Conservation (phyloP, 2,797 vertebrate species). For the Tenualosa ilisha region DNA sequence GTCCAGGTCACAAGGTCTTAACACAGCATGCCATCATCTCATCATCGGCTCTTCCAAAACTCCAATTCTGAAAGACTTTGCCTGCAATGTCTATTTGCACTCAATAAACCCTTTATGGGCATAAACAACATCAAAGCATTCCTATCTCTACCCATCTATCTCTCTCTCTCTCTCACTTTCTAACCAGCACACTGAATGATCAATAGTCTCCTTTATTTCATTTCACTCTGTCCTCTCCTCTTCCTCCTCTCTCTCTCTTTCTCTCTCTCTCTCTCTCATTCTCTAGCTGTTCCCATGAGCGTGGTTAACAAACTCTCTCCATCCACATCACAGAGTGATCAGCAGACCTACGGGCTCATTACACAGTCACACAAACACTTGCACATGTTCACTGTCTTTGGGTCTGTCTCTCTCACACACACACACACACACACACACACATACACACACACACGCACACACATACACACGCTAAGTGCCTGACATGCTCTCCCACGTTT, state of each 20-base stretch:
- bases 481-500: slow-evolving; percentile 19
- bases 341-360: slow-evolving; percentile 58
- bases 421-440: slow-evolving; percentile 6
- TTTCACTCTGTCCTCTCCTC: slow-evolving; percentile 48
- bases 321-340: slow-evolving; percentile 61
- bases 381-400: not conserved
- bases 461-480: slow-evolving; percentile 7
- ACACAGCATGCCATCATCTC: not conserved
- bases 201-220: slow-evolving; percentile 67
- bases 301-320: not conserved
- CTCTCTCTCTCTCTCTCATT: not conserved
- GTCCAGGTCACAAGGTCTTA: not conserved
- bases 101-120: not conserved
- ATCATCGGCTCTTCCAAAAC: not conserved
- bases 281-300: not conserved
- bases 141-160: not conserved
- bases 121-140: slow-evolving; percentile 12
- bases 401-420: not conserved
- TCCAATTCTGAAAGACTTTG: not conserved
- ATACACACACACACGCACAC: slow-evolving; percentile 9
- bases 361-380: not conserved
- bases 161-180: not conserved
- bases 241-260: not conserved
- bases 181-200: slow-evolving; percentile 41
- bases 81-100: not conserved